Percentiles rank a stretch among this genome's conserved stretches.
Evolutionary conservation across 2,888 invertebrate genomes (phyloP).

Genomic region (Cyclophora albipunctata): DNA sequence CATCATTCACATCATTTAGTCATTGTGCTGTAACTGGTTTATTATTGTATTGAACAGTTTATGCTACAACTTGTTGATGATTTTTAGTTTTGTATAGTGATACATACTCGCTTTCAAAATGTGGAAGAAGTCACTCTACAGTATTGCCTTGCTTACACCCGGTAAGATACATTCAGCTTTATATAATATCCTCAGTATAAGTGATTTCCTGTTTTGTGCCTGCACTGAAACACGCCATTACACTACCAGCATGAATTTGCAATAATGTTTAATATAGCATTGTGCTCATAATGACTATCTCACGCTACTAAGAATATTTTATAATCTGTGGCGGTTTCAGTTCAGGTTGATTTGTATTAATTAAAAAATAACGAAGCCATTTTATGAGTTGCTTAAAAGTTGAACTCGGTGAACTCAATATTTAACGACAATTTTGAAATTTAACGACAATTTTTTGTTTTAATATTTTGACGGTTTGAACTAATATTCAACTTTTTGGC

Average conservation of each 20-base stretch:
- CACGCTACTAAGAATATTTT: constrained; percentile 30
- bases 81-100: constrained; percentile 74
- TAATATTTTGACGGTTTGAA: neutral
- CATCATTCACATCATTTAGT: constrained; percentile 61
- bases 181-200: constrained; percentile 72
- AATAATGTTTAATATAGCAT: constrained; percentile 25
- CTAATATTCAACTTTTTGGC: constrained; percentile 46
- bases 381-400: constrained; percentile 54
- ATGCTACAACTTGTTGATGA: constrained; percentile 71
- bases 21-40: constrained; percentile 64
- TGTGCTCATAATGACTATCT: constrained; percentile 18
- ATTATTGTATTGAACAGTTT: constrained; percentile 64
- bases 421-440: too few relatives aligned
- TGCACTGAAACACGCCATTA: constrained; percentile 58
- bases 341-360: constrained; percentile 50
- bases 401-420: constrained; percentile 21
- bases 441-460: too few relatives aligned
- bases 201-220: constrained; percentile 63
- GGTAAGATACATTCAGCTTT: constrained; percentile 75
- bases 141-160: constrained; percentile 75
- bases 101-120: constrained; percentile 72
- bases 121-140: constrained; percentile 75
- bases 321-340: constrained; percentile 53
- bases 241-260: constrained; percentile 34
- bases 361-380: constrained; percentile 61